phyloP scores from a whole-genome alignment of 2,113 vertebrate species.

The Emberiza fucata region DNA sequence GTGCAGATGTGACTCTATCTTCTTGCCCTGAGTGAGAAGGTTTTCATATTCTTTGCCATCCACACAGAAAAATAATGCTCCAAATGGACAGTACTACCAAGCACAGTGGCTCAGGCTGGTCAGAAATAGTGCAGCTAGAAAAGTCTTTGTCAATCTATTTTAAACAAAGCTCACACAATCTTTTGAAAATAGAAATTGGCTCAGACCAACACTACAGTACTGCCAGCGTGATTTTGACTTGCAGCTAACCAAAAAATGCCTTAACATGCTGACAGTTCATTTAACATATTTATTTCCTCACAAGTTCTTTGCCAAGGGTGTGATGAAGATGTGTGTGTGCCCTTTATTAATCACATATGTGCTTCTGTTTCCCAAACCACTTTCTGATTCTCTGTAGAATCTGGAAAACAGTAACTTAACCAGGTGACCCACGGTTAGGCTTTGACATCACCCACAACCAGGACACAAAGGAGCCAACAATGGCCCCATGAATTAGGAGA shows the following conservation, averaged over 20 bases:
- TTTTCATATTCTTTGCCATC: neutral
- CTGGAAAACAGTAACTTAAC: neutral
- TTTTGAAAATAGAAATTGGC: neutral
- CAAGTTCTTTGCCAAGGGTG: neutral
- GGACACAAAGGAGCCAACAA: rapidly evolving
- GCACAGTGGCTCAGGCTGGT: neutral
- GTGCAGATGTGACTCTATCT: neutral
- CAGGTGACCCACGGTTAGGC: neutral
- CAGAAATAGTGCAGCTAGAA: neutral
- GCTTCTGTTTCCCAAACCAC: neutral
- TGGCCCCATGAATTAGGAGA: neutral
- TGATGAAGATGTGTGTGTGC: neutral
- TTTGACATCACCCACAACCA: neutral
- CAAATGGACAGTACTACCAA: neutral
- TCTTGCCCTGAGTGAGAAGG: neutral
- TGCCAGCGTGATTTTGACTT: neutral
- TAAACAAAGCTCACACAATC: neutral
- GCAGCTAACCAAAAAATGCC: neutral
- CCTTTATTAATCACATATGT: neutral
- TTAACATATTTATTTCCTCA: neutral
- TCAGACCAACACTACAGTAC: neutral
- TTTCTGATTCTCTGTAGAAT: neutral
- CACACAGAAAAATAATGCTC: neutral
- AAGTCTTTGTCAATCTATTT: neutral
- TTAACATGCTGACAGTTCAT: neutral